These are phyloP conservation scores for Oscheius sp. DNA, from an alignment of 2,888 invertebrate genomes.

Conservation along the genomic window DNA sequence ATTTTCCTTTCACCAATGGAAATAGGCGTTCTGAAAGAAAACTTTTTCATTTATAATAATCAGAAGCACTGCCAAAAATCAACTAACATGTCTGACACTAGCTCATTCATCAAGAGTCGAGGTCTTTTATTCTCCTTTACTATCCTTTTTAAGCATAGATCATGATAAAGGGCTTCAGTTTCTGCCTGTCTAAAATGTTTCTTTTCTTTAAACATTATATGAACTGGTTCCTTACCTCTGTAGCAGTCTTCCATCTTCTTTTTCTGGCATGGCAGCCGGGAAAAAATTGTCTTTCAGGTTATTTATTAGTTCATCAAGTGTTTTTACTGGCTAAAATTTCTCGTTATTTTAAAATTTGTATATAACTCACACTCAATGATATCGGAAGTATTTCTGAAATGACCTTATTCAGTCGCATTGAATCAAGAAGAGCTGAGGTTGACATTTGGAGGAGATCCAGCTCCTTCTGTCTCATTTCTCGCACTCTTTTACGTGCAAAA, in stretches of 20 bases:
- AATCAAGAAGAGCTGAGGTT: background rate
- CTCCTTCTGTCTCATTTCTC: constrained; percentile 51
- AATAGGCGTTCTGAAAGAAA: constrained; percentile 12
- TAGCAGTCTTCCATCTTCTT: background rate
- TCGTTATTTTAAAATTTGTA: background rate
- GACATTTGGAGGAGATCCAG: constrained; percentile 44
- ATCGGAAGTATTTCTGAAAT: background rate
- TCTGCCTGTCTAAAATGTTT: background rate
- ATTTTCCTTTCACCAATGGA: constrained; percentile 28
- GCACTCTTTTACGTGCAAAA: constrained; percentile 54
- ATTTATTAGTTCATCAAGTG: background rate
- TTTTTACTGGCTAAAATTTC: background rate
- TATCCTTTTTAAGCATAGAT: background rate
- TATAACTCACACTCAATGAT: no score
- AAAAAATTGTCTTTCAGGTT: constrained; percentile 16
- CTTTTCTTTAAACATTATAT: background rate
- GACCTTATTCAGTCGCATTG: background rate
- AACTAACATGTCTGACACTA: constrained; percentile 29
- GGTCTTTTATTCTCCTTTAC: constrained; percentile 4
- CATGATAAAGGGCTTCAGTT: constrained; percentile 12
- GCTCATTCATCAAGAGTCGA: constrained; percentile 12
- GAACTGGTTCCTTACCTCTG: background rate
- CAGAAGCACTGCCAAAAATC: background rate
- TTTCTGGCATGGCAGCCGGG: background rate
- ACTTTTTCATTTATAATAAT: no score